Conservation (phyloP, 1,140 invertebrate species). For the Marisa cornuarietis region DNA sequence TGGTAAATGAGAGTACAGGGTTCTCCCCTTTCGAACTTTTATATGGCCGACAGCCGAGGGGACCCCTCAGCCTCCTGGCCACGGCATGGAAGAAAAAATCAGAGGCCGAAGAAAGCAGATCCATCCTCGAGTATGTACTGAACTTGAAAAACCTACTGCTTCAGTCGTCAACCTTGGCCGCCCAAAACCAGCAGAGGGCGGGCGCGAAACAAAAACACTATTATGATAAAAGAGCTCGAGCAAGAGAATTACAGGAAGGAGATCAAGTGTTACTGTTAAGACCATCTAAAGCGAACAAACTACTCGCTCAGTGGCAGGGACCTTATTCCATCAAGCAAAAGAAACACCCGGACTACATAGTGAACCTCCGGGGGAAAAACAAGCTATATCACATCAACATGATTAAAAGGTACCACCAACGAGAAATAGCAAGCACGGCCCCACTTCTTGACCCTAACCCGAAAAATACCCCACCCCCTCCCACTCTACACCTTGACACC, state of each 20-base stretch:
- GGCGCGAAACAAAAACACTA: not conserved
- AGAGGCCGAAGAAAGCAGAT: slow-evolving; percentile 26
- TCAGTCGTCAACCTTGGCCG: slow-evolving; percentile 25
- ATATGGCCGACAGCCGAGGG: slow-evolving; percentile 17
- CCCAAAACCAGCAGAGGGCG: slow-evolving; percentile 6
- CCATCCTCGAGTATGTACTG: slow-evolving; percentile 20
- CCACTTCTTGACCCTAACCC: no score
- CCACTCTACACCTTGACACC: no score
- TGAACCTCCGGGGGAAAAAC: no score
- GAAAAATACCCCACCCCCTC: no score
- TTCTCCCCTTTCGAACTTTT: slow-evolving; percentile 29
- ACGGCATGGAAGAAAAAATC: slow-evolving; percentile 40
- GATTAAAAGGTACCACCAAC: no score
- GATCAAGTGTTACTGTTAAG: slow-evolving; percentile 28
- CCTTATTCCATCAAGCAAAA: slow-evolving; percentile 22
- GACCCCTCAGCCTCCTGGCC: slow-evolving; percentile 27
- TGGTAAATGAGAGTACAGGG: slow-evolving; percentile 22
- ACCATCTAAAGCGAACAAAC: slow-evolving; percentile 31
- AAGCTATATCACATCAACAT: no score
- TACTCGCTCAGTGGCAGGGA: slow-evolving; percentile 31
- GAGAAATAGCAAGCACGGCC: no score
- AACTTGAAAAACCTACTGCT: slow-evolving; percentile 10
- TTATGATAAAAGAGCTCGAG: slow-evolving; percentile 16
- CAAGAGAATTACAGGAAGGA: slow-evolving; percentile 23
- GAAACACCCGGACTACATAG: not conserved